Evolutionary conservation across 2,888 invertebrate species (phyloP), one percentile per base, ranked within the genome.

Genomic region (Clivina fossor): DNA sequence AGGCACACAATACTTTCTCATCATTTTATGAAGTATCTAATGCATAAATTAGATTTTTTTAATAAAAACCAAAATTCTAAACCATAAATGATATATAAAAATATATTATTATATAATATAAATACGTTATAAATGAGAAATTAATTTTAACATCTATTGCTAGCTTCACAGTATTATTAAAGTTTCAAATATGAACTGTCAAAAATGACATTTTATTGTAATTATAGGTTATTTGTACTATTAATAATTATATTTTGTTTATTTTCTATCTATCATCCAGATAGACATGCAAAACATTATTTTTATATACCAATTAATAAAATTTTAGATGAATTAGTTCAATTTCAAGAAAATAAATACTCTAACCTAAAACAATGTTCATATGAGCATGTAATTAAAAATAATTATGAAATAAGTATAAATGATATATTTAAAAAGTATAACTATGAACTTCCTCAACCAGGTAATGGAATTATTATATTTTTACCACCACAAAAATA

Each of bases 211-310:
- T 47, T 37, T 38, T 30, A 35, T 22, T 37, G 35, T 49, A 43
- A 32, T 65, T 59, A 40, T 64, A 33, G 58, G 28, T 30, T 65
- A 37, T 57, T 63, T 44, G 44, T 62, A 38, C 18, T 67, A 24
- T 55, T 67, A 57, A 57, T 61, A 35, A 32, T 63, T 28, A 61
- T 70, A 50, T 66, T 51, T 43, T 51, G 49, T 37, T 46, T 50
- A 47, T 33, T 57, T 41, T 53, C 65, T 18, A 64, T 71, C 40
- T 72, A 71, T 61, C 69, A 67, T 61, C 74, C 74, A 7, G 58
- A 65, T 5, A 64, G 73, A 47, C 72, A 73, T 61, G 71, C 73
- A 9, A 65, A 67, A 47, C 68, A 67, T 59, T 74, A 74, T 60
- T 58, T 64, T 51, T 73, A 69, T 58, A 64, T 74, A 37, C 40